A percentile compares a stretch with the other conserved stretches of the same genome.
Evolutionary conservation across 2,797 vertebrate species (phyloP).

Genomic region (Helostoma temminkii): DNA sequence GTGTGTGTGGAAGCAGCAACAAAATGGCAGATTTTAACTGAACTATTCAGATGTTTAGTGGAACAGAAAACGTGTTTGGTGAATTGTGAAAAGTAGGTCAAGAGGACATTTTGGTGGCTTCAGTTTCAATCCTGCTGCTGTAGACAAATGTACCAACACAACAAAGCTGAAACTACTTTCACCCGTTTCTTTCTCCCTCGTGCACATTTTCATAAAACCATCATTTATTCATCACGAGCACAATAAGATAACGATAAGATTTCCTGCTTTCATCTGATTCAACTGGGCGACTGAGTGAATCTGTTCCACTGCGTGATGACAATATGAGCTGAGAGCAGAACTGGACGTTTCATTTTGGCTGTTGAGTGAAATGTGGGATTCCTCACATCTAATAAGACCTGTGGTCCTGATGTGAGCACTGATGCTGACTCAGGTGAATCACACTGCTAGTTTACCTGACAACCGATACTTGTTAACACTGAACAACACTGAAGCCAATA

Average conservation of each 20-base stretch:
- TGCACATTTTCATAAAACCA: neutral
- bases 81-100: slow-evolving; percentile 67
- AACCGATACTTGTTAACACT: no score
- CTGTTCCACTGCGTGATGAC: slow-evolving; percentile 17
- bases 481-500: no score
- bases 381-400: slow-evolving; percentile 29
- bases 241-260: neutral
- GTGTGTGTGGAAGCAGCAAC: slow-evolving; percentile 14
- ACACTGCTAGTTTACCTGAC: no score
- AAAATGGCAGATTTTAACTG: neutral
- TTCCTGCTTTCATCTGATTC: slow-evolving; percentile 32
- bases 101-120: slow-evolving; percentile 28
- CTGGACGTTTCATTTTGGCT: neutral
- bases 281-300: neutral
- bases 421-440: neutral
- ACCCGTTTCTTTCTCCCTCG: neutral
- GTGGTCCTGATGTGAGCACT: neutral
- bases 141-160: neutral
- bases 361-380: neutral
- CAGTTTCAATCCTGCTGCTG: slow-evolving; percentile 17
- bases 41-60: slow-evolving; percentile 36
- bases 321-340: slow-evolving; percentile 23
- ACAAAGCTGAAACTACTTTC: neutral
- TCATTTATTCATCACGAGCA: slow-evolving; percentile 5
- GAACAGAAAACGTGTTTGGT: slow-evolving; percentile 50